A percentile compares a stretch with the other conserved stretches of the same genome.
Evolutionary conservation across 2,797 vertebrate species (phyloP).

Genomic region (Ctenopoma kingsleyae): DNA sequence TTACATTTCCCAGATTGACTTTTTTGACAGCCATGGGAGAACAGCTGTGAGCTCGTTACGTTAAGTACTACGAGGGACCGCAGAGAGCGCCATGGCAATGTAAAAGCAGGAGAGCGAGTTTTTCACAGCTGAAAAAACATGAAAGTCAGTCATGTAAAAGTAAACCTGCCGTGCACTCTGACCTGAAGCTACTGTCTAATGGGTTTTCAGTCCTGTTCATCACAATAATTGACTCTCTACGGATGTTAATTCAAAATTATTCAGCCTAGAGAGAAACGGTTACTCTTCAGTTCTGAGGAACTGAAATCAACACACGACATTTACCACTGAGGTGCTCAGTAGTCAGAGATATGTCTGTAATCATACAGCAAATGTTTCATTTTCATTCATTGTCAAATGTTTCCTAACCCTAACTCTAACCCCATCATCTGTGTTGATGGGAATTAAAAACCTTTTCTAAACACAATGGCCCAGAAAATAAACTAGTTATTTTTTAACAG

Average conservation of each 20-base stretch:
- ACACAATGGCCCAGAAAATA: neutral
- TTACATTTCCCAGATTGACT: neutral
- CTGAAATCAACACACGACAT: slow-evolving; percentile 19
- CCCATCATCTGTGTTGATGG: neutral
- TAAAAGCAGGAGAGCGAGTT: slow-evolving; percentile 18
- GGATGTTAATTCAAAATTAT: slow-evolving; percentile 9
- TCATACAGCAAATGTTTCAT: slow-evolving; percentile 18
- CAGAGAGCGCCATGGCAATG: neutral
- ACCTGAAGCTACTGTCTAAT: slow-evolving; percentile 5
- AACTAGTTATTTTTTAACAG: slow-evolving; percentile 1
- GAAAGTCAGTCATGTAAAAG: slow-evolving; percentile 29
- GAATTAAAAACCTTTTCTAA: neutral
- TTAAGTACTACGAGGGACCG: neutral
- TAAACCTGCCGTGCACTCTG: slow-evolving; percentile 2
- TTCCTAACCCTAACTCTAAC: no score
- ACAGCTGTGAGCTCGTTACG: slow-evolving; percentile 33
- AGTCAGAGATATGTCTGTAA: slow-evolving; percentile 22
- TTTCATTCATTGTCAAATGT: neutral
- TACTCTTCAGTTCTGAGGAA: neutral
- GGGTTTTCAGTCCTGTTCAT: neutral
- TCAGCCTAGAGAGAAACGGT: neutral
- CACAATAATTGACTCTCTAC: slow-evolving; percentile 4
- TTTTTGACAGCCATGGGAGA: neutral
- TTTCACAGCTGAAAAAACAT: slow-evolving; percentile 10
- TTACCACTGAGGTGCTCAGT: slow-evolving; percentile 4